Evolutionary conservation across 2,113 vertebrate species (phyloP), one percentile per base, ranked within the genome.

Genomic region (Ramphastos sulfuratus): DNA sequence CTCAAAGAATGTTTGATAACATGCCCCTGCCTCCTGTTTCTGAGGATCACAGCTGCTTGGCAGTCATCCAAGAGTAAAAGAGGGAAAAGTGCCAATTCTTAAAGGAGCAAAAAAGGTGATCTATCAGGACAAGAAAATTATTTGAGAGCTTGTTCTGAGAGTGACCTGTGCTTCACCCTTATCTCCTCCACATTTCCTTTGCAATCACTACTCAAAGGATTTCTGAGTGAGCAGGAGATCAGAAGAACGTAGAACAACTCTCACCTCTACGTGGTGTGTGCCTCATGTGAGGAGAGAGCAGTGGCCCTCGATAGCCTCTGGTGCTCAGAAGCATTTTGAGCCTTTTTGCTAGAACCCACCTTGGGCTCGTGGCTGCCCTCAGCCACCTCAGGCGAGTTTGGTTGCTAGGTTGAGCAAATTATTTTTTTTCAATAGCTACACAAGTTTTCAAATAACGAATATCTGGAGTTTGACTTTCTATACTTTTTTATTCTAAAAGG

Each of bases 401-500:
- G 82, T 83, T 91, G 73, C 89, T 81, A 82, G 87, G 94, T 65
- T 58, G 50, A 86, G 65, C 48, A 83, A 91, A 85, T 60, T 69
- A 48, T 58, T 48, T 7, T 17, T 44, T 74, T 56, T 65, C 69
- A 61, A 87, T 64, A 85, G 75, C 87, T 48, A 14, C 89, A n/a
- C 54, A 6, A n/a, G 87, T 69, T 92, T 76, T 20, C 78, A 83
- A 75, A 44, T 21, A 64, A 54, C 6, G 39, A 58, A 12, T 55
- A 35, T 37, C 69, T 91, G 72, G 23, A 15, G 76, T 77, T 92
- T 81, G 71, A 86, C 93, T 85, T 84, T 75, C 89, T 88, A 66
- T 91, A 85, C 73, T 56, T 91, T 91, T 63, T 84, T 9, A 69
- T 81, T 92, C 55, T 55, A 21, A 48, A 86, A 84, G 95, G 95